Evolutionary conservation across 2,888 invertebrate species (phyloP).

Genomic region (Gari tellinella): DNA sequence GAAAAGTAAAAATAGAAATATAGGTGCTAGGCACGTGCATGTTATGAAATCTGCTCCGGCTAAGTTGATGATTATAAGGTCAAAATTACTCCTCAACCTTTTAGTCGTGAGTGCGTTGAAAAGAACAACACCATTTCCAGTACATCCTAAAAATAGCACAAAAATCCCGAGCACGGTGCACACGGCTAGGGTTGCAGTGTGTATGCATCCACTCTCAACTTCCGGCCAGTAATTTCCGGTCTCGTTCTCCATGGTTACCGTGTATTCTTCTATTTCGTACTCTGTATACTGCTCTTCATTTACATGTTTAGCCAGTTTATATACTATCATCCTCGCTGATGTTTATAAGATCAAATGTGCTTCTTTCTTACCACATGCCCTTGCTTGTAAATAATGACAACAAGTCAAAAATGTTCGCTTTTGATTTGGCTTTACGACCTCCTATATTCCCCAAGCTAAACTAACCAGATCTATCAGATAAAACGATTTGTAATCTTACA

Average conservation of each 20-base stretch:
- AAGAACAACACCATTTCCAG: constrained; percentile 76
- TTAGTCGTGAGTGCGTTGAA: constrained; percentile 68
- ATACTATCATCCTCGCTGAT: not conserved
- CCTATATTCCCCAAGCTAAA: not conserved
- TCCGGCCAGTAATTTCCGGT: constrained; percentile 20
- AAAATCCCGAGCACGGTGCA: constrained; percentile 76
- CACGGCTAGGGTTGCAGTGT: constrained; percentile 76
- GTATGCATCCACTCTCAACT: constrained; percentile 66
- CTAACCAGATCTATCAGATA: no score
- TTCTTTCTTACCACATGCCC: no score
- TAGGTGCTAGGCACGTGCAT: constrained; percentile 73
- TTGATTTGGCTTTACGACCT: no score
- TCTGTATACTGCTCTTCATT: not conserved
- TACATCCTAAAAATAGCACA: constrained; percentile 73
- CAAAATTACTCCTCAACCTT: constrained; percentile 70
- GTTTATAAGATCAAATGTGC: not conserved
- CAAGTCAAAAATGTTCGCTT: no score
- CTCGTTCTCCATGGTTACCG: constrained; percentile 23
- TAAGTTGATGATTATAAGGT: constrained; percentile 72
- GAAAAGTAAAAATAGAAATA: constrained; percentile 73
- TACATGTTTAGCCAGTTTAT: constrained; percentile 9
- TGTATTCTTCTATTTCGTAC: constrained; percentile 7
- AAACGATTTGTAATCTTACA: no score
- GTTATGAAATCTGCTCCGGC: constrained; percentile 75
- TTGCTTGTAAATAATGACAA: no score